Base-by-base conservation (phyloP, 2,797 vertebrate species). In the Malacoraja senta region DNA sequence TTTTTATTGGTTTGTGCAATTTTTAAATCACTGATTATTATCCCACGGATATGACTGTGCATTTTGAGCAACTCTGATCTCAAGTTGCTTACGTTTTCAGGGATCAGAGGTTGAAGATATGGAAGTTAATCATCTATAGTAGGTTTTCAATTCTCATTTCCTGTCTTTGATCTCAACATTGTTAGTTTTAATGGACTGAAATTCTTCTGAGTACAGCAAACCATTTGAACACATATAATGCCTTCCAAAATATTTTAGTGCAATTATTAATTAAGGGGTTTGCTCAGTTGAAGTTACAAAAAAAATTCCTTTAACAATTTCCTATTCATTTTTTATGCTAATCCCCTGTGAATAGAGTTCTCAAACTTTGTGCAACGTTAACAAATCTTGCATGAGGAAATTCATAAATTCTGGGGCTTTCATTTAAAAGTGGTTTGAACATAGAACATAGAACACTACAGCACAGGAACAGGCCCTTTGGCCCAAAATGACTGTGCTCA, bases 91-190 rank as follows among this genome's bases (percentile, higher is more conserved):
- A 88, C 13, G 2, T 88, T 88, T n/a, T 88, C 15, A 88, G 84
- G 65, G 17, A 88, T 88, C 63, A 88, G n/a, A 68, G 17, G 63
- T 21, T 88, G 35, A 68, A 63, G 77, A 68, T 88, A 88, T 19
- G 63, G 61, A 17, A 35, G 65, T 88, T 68, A 21, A 21, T 88
- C n/a, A 21, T 88, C 61, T 3, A 68, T 68, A 17, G 84, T 8
- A 65, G 32, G n/a, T 88, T 88, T 68, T 63, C n/a, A 68, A 68
- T 10, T 88, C 84, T 88, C 84, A 88, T 88, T 88, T 88, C 29
- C 84, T 68, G 61, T 24, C 84, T 63, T 88, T 88, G 84, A 88
- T 88, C 84, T 88, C 68, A 68, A 88, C 61, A 8, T 88, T 35
- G n/a, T 35, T 21, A 17, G 65, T 35, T 88, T 88, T 35, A 68